phyloP scores from a whole-genome alignment of 2,113 vertebrate genomes.

The Oxyura jamaicensis region DNA sequence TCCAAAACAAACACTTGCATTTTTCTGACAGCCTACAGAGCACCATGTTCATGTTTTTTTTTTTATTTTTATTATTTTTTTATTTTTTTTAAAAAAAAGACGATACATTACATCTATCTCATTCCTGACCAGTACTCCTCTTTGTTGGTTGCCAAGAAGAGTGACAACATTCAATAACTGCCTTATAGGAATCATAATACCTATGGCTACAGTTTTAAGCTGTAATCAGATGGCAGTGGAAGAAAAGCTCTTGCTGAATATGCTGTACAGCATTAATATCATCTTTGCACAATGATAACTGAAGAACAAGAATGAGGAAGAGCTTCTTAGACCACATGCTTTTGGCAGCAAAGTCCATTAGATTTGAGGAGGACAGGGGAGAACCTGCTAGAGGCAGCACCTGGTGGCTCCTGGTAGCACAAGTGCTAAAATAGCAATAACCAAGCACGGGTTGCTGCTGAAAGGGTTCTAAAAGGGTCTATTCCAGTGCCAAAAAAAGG shows the following conservation, averaged over 20 bases:
- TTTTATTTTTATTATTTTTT: too few relatives aligned
- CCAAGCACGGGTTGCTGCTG: not conserved
- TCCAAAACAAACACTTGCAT: not conserved
- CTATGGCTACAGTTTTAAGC: not conserved
- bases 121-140: not conserved
- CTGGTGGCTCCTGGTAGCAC: not conserved
- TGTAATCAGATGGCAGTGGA: not conserved
- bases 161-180: not conserved
- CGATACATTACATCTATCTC: not conserved
- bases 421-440: not conserved
- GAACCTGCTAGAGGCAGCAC: not conserved
- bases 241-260: not conserved
- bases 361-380: not conserved
- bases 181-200: not conserved
- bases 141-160: not conserved
- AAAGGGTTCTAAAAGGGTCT: not conserved
- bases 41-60: rapidly evolving
- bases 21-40: not conserved
- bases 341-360: not conserved
- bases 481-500: not conserved
- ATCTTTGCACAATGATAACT: not conserved
- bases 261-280: not conserved
- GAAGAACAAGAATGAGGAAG: not conserved
- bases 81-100: not conserved
- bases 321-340: not conserved